These are phyloP conservation scores for Calameuta pallipes DNA, from an alignment of 2,888 invertebrate genomes.

Conservation along the genomic window DNA sequence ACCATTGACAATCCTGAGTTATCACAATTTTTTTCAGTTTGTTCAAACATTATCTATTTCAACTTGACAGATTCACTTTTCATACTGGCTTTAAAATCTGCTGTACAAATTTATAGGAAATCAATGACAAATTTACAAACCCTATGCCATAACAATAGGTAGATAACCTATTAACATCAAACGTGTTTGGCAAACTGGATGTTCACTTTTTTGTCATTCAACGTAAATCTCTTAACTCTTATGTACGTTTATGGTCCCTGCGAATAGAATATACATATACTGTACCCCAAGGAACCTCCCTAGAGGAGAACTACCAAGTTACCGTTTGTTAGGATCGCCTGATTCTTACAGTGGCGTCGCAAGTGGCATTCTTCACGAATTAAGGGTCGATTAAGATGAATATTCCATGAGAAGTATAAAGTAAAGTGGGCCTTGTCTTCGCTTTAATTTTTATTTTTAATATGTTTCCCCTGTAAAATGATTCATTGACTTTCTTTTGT, in stretches of 20 bases:
- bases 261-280: slow-evolving; percentile 11
- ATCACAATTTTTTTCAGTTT: not conserved
- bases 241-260: not conserved
- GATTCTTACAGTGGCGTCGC: slow-evolving; percentile 34
- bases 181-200: not conserved
- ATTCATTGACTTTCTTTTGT: not conserved
- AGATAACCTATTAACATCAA: not conserved
- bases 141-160: too few species aligned
- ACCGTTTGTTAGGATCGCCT: slow-evolving; percentile 25
- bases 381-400: not conserved
- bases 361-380: not conserved
- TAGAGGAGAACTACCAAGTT: slow-evolving; percentile 4
- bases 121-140: not conserved
- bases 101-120: not conserved
- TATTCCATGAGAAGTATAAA: not conserved
- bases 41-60: not conserved
- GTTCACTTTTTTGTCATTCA: not conserved
- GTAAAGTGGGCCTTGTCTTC: not conserved
- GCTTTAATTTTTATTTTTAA: not conserved
- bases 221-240: not conserved
- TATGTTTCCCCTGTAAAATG: not conserved
- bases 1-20: not conserved
- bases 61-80: not conserved
- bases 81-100: not conserved
- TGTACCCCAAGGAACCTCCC: not conserved